Base-by-base conservation (phyloP, 2,113 vertebrate species). In the Hirundichthys speculiger region DNA sequence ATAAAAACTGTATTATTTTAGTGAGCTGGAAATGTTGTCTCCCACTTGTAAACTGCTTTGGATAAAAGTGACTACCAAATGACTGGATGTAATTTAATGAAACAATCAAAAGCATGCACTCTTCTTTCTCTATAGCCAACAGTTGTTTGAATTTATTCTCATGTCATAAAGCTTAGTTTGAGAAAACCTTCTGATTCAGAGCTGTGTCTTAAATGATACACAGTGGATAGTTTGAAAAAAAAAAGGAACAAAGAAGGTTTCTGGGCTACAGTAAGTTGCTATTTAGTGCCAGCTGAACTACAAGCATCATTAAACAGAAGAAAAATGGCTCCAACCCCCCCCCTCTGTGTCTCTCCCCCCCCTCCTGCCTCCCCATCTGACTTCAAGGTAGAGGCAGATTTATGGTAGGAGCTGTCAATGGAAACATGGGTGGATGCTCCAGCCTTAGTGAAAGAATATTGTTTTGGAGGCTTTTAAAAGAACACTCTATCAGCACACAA, bases 391-490 rank as follows among this genome's bases (percentile, higher is more conserved):
- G 60, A 34, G 77, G 73, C 72, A 83, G 75, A 77, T 89, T 85
- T 73, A 88, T 84, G 69, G 74, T 47, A 54, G 40, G 42, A 51
- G 65, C 14, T 7, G 52, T 49, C 43, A 40, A 63, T 79, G 64
- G 39, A 77, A 75, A 62, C 48, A 27, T 45, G 71, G 25, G 50
- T 61, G 66, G 19, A 57, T 69, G 49, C 52, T 45, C 11, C 41
- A 59, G 39, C 25, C 60, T 71, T 42, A 52, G 73, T 59, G 63
- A 56, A 18, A 47, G 64, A 62, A 49, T 73, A 69, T 83, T 87
- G 83, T 72, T 79, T 79, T 77, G 75, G 63, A 76, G 77, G 67
- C 64, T 70, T 82, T 80, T 81, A 78, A 80, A 83, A 84, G 79
- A 79, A 84, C 72, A 75, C 58, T n/a, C 47, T 78, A 86, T 86